Evolutionary conservation across 2,888 invertebrate genomes (phyloP).

Genomic region (Volucella bombylans): DNA sequence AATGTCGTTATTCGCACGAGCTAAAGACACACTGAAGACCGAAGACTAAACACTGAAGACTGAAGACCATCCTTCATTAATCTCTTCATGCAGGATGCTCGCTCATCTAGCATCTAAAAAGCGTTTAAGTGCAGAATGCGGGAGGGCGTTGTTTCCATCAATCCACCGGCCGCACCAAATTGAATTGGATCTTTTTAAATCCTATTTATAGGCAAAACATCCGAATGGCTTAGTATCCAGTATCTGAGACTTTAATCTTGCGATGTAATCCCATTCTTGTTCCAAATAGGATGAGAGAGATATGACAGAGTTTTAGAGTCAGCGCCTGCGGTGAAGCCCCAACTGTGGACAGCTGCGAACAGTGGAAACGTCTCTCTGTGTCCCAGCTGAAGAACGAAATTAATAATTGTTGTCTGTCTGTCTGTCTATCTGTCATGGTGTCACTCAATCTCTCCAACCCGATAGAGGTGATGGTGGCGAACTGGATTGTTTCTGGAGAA

Average conservation of each 20-base stretch:
- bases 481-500: constrained; percentile 6
- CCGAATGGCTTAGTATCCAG: constrained; percentile 13
- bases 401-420: constrained; percentile 73
- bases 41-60: too few relatives aligned
- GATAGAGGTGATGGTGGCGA: neutral
- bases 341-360: constrained; percentile 66
- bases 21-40: constrained; percentile 27
- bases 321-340: constrained; percentile 44
- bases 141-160: constrained; percentile 68
- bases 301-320: constrained; percentile 57
- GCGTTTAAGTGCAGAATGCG: constrained; percentile 51
- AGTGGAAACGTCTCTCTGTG: constrained; percentile 16
- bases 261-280: constrained; percentile 68
- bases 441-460: constrained; percentile 62
- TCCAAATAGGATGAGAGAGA: constrained; percentile 65
- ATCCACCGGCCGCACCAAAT: constrained; percentile 36
- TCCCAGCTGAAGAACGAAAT: constrained; percentile 43
- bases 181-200: constrained; percentile 65
- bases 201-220: constrained; percentile 66
- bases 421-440: constrained; percentile 62
- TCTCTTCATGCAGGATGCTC: constrained; percentile 41
- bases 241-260: too few relatives aligned
- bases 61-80: constrained; percentile 57
- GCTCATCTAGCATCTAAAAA: neutral
- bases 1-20: constrained; percentile 69